Evolutionary conservation across 2,113 vertebrate genomes (phyloP).

Genomic region (Ictalurus furcatus): DNA sequence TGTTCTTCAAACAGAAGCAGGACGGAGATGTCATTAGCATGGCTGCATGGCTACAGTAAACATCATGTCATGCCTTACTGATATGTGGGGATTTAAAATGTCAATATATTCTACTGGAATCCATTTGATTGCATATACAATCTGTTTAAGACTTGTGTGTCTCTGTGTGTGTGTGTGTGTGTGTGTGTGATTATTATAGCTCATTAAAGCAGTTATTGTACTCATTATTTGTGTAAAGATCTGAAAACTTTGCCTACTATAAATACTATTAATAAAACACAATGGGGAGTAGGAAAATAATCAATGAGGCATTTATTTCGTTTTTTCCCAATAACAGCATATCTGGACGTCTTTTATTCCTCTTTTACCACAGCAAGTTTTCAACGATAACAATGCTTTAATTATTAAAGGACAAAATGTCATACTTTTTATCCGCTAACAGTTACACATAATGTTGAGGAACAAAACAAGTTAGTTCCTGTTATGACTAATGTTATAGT

Average conservation of each 20-base stretch:
- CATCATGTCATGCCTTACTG: constrained; percentile 19
- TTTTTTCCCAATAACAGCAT: no score
- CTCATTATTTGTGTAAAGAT: constrained; percentile 15
- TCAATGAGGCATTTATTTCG: neutral
- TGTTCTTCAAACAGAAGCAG: constrained; percentile 20
- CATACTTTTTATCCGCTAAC: no score
- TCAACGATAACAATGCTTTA: neutral
- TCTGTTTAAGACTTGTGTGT: constrained; percentile 8
- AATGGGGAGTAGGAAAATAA: neutral
- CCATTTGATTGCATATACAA: constrained; percentile 23
- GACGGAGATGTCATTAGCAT: neutral
- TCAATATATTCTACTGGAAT: constrained; percentile 48
- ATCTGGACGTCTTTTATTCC: neutral
- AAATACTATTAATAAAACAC: constrained; percentile 8
- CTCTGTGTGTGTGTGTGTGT: neutral
- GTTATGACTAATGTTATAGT: neutral
- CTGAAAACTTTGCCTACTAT: constrained; percentile 14
- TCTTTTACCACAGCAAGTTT: neutral
- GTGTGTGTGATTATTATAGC: neutral
- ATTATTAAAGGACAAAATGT: neutral
- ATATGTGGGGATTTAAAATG: constrained; percentile 42
- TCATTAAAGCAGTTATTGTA: constrained; percentile 1
- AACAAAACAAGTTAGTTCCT: neutral
- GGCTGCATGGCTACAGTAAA: constrained; percentile 40
- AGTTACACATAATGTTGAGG: neutral